phyloP scores from a whole-genome alignment of 2,797 vertebrate genomes.

The Acanthiza pusilla region DNA sequence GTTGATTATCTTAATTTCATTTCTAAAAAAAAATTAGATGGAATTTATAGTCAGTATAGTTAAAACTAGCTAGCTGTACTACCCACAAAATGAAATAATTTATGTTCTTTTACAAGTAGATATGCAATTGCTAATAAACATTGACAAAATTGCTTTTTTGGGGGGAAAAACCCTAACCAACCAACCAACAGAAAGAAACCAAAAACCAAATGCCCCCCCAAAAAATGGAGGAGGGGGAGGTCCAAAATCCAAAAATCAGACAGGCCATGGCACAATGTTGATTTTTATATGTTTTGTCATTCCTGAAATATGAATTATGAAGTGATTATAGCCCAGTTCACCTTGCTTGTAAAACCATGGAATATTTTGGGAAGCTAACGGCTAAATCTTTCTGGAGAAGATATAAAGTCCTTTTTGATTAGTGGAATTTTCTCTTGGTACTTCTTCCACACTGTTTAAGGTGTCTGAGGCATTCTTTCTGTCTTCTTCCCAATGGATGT shows the following conservation, averaged over 20 bases:
- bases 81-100: slow-evolving; percentile 9
- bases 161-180: no score
- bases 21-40: background rate
- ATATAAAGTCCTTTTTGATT: background rate
- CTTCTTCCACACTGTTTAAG: background rate
- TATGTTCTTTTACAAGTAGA: slow-evolving; percentile 39
- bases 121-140: slow-evolving; percentile 41
- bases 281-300: slow-evolving; percentile 23
- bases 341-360: background rate
- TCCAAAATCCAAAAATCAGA: background rate
- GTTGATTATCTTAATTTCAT: background rate
- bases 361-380: background rate
- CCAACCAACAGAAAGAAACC: no score
- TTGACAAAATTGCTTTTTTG: background rate
- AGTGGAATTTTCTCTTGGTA: background rate
- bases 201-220: no score
- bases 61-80: slow-evolving; percentile 22
- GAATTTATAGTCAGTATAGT: slow-evolving; percentile 22
- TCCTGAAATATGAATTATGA: slow-evolving; percentile 16
- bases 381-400: background rate
- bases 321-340: background rate
- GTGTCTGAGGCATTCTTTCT: background rate
- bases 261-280: background rate
- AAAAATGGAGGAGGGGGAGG: no score
- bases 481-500: background rate